Conservation (phyloP, 2,888 invertebrate genomes). For the Acleris sparsana region DNA sequence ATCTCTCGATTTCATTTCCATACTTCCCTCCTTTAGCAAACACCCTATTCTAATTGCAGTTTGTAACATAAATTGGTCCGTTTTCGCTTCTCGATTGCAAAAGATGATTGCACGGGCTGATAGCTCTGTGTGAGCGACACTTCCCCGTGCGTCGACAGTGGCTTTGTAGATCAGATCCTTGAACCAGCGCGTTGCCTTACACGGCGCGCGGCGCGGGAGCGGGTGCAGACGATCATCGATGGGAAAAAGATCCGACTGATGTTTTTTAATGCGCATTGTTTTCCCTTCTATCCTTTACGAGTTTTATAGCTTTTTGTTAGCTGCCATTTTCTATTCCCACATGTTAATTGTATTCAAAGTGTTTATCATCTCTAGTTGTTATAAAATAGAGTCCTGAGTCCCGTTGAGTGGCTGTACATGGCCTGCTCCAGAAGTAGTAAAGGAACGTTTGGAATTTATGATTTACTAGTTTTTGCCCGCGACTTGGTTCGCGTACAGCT, state of each 20-base stretch:
- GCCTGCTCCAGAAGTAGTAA: too few species aligned
- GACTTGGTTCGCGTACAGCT: neutral
- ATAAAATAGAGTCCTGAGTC: too few species aligned
- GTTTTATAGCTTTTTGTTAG: neutral
- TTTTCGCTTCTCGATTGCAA: neutral
- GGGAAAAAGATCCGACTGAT: conserved; percentile 3
- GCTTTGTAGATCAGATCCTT: conserved; percentile 32
- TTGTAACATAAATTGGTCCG: neutral
- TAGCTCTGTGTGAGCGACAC: conserved; percentile 8
- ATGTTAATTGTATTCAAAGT: too few species aligned
- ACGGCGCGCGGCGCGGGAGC: conserved; percentile 24
- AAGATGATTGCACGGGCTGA: neutral
- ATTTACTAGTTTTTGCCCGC: too few species aligned
- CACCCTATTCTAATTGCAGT: too few species aligned
- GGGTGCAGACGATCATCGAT: conserved; percentile 23
- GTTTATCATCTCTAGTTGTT: too few species aligned
- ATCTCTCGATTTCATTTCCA: neutral
- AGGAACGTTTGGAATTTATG: too few species aligned
- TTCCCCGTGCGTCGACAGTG: conserved; percentile 18
- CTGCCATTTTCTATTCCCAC: neutral
- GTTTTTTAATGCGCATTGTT: neutral
- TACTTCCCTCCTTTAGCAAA: too few species aligned
- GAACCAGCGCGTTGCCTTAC: conserved; percentile 28
- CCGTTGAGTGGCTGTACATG: too few species aligned
- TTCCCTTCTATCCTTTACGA: neutral